phyloP scores from a whole-genome alignment of 2,113 vertebrate genomes.

The Bubo scandiacus region DNA sequence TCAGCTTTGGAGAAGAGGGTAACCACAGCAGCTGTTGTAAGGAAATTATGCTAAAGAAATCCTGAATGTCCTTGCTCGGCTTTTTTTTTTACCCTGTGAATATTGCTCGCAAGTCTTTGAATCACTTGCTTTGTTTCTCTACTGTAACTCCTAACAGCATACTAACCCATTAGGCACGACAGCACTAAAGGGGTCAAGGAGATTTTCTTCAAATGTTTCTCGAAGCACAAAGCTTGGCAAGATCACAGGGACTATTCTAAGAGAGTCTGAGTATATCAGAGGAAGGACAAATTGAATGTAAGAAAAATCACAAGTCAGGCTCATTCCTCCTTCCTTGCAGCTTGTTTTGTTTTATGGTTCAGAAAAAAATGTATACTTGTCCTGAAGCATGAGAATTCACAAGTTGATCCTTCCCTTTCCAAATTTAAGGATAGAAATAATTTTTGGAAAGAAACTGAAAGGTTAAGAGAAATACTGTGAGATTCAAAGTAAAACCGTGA shows the following conservation, averaged over 20 bases:
- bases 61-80: neutral
- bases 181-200: neutral
- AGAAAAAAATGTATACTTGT: neutral
- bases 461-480: neutral
- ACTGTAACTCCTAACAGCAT: neutral
- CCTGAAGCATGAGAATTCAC: neutral
- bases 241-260: neutral
- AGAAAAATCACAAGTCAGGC: neutral
- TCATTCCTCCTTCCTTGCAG: neutral
- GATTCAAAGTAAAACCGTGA: neutral
- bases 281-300: neutral
- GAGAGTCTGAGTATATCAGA: neutral
- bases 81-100: neutral
- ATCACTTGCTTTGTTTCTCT: neutral
- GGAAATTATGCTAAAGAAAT: conserved; percentile 5
- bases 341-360: neutral
- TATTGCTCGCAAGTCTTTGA: neutral
- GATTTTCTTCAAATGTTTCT: neutral
- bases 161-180: neutral
- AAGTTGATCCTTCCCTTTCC: neutral
- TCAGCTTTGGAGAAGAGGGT: neutral
- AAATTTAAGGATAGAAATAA: neutral
- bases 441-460: neutral
- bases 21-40: neutral
- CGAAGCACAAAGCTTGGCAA: neutral